Conservation (phyloP, 2,888 invertebrate genomes). For the Hypena proboscidalis region DNA sequence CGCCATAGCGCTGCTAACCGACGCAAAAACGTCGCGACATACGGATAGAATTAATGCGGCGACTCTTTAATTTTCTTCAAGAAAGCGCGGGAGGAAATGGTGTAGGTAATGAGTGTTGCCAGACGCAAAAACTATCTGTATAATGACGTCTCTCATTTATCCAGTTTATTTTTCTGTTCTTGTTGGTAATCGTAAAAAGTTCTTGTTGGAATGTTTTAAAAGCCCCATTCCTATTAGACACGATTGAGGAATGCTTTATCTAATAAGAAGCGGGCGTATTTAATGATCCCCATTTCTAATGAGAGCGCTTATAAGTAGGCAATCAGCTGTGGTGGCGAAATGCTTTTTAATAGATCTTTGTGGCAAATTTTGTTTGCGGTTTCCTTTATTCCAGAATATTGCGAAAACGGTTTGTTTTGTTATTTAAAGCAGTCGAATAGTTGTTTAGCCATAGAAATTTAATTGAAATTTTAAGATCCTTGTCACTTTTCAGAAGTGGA, state of each 20-base stretch:
- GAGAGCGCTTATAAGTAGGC: conserved; percentile 8
- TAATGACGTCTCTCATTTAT: conserved; percentile 75
- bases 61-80: conserved; percentile 83
- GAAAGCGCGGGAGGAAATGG: conserved; percentile 83
- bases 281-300: conserved; percentile 35
- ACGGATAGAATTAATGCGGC: conserved; percentile 82
- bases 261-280: conserved; percentile 36
- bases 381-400: too few relatives aligned
- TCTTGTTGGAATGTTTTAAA: conserved; percentile 52
- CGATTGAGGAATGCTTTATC: conserved; percentile 42
- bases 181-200: conserved; percentile 48
- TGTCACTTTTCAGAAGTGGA: too few relatives aligned
- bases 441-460: too few relatives aligned
- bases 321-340: conserved; percentile 15
- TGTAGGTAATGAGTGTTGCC: conserved; percentile 78
- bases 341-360: not conserved
- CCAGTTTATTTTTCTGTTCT: conserved; percentile 62
- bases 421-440: too few relatives aligned
- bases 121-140: conserved; percentile 75
- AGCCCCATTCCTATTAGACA: conserved; percentile 47
- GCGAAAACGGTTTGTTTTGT: too few relatives aligned
- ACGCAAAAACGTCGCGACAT: conserved; percentile 73
- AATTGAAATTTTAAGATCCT: too few relatives aligned
- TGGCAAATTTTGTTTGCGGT: conserved; percentile 1
- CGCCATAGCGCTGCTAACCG: conserved; percentile 75